Conservation (phyloP, 2,888 invertebrate genomes). For the Nebria brevicollis region DNA sequence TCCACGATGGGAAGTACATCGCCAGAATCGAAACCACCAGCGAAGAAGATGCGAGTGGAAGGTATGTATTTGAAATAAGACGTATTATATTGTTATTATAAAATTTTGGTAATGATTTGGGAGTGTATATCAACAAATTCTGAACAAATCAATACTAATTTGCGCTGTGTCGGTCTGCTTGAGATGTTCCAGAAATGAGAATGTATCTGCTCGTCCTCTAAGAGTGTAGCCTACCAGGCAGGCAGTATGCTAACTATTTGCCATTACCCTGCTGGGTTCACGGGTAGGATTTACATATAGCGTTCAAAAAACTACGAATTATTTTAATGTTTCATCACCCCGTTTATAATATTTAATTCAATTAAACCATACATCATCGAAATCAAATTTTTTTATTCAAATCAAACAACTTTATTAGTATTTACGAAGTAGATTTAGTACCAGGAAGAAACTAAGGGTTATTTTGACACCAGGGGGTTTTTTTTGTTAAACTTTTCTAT, state of each 20-base stretch:
- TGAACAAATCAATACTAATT: constrained; percentile 61
- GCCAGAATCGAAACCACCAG: constrained; percentile 44
- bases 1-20: constrained; percentile 14
- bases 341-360: neutral
- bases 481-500: constrained; percentile 61
- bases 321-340: neutral
- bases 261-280: constrained; percentile 63
- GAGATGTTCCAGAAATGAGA: constrained; percentile 66
- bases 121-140: constrained; percentile 53
- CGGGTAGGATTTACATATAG: constrained; percentile 61
- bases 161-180: constrained; percentile 65
- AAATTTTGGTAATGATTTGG: constrained; percentile 28
- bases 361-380: neutral
- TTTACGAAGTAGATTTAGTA: neutral
- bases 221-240: constrained; percentile 55
- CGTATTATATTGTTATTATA: constrained; percentile 50
- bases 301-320: constrained; percentile 44
- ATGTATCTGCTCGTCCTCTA: constrained; percentile 60
- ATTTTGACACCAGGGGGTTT: constrained; percentile 41
- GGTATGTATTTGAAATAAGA: constrained; percentile 57
- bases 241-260: constrained; percentile 50
- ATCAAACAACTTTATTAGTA: neutral
- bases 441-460: constrained; percentile 13
- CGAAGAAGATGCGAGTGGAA: constrained; percentile 54
- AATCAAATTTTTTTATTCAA: neutral